phyloP scores from a whole-genome alignment of 2,888 invertebrate genomes.

The Endomychus coccineus region DNA sequence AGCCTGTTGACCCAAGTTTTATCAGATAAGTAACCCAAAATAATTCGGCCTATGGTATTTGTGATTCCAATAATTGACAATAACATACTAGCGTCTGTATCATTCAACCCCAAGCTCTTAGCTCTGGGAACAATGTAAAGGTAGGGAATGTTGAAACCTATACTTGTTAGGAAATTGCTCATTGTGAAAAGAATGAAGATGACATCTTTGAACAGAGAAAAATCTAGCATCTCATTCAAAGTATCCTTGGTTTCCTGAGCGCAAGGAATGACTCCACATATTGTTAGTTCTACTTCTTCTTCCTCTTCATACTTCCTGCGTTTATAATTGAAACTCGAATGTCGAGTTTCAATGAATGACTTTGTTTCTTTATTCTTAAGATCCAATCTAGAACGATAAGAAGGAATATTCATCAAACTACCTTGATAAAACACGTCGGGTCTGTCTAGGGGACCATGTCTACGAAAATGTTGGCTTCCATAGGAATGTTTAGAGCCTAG shows the following conservation, averaged over 20 bases:
- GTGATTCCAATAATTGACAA: conserved; percentile 78
- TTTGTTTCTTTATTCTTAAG: conserved; percentile 30
- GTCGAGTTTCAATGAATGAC: conserved; percentile 27
- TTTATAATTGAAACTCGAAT: conserved; percentile 26
- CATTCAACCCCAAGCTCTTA: conserved; percentile 50
- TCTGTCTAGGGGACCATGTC: conserved; percentile 66
- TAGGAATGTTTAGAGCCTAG: conserved; percentile 35
- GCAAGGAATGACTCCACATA: conserved; percentile 53
- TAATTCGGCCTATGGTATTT: conserved; percentile 82
- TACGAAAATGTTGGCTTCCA: conserved; percentile 46
- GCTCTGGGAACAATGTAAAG: conserved; percentile 76
- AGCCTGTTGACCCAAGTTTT: conserved; percentile 88
- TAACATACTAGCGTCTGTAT: conserved; percentile 58
- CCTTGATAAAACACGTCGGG: conserved; percentile 88
- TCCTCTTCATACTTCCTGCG: conserved; percentile 18
- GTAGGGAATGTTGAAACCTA: conserved; percentile 92
- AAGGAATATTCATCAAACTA: conserved; percentile 48
- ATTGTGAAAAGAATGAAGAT: conserved; percentile 83
- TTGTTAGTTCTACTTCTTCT: conserved; percentile 18
- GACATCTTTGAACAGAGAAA: conserved; percentile 74
- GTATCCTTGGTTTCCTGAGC: conserved; percentile 64
- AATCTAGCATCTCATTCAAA: conserved; percentile 75
- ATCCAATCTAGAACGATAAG: conserved; percentile 35
- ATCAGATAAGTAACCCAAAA: conserved; percentile 81
- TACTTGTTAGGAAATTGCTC: conserved; percentile 92